These are phyloP conservation scores for Zapornia atra DNA, from an alignment of 2,113 vertebrate species.

Conservation along the genomic window DNA sequence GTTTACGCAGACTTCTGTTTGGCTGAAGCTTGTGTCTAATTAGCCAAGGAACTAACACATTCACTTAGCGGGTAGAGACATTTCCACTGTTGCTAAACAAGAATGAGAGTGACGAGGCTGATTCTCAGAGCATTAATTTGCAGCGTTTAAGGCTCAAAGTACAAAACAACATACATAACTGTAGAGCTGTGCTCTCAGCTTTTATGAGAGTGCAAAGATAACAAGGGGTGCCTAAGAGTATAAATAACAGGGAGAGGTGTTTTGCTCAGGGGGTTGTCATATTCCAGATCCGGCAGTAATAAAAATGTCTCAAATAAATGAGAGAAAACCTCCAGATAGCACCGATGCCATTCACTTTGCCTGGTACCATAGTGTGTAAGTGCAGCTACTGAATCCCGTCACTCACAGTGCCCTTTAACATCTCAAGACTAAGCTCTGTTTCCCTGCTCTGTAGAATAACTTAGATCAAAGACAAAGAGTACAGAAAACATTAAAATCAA, in stretches of 20 bases:
- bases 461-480: constrained; percentile 52
- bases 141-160: background rate
- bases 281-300: background rate
- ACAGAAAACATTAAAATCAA: constrained; percentile 59
- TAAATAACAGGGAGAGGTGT: background rate
- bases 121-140: background rate
- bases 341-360: background rate
- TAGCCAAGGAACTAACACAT: background rate
- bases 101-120: accelerated
- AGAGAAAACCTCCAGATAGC: background rate
- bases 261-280: background rate
- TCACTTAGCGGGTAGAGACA: background rate
- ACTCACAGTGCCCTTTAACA: background rate
- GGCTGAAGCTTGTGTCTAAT: background rate
- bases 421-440: background rate
- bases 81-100: background rate
- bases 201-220: background rate
- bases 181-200: background rate
- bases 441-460: background rate
- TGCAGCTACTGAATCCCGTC: background rate
- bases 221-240: background rate
- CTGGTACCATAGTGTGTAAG: background rate
- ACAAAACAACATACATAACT: accelerated
- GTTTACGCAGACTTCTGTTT: background rate
- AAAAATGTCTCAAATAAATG: background rate